A percentile compares a stretch with the other conserved stretches of the same genome.
Evolutionary conservation across 2,888 invertebrate genomes (phyloP).

Genomic region (Cryptocheilus praepositus): DNA sequence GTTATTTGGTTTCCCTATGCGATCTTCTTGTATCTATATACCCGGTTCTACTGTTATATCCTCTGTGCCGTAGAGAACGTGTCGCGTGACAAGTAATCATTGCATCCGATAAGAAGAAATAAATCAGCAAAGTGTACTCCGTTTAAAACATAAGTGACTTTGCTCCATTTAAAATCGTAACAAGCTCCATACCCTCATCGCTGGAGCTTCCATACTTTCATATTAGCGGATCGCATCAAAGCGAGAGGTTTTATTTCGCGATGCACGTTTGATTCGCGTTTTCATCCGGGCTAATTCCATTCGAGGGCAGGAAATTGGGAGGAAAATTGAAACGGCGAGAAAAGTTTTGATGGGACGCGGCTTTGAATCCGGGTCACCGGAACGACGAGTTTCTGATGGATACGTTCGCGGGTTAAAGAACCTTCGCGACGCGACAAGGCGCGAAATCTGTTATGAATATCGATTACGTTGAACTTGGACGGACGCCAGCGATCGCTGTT

Average conservation of each 20-base stretch:
- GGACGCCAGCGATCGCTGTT: conserved; percentile 27
- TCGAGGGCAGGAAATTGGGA: not conserved
- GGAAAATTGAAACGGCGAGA: not conserved
- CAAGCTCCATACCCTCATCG: no score
- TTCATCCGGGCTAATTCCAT: conserved; percentile 22
- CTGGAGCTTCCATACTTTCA: no score
- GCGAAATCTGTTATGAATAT: conserved; percentile 24
- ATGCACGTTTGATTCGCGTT: conserved; percentile 16
- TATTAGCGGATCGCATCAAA: no score
- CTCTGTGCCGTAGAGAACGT: no score
- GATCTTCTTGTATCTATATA: no score
- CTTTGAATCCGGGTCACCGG: conserved; percentile 1
- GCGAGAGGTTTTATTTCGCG: not conserved
- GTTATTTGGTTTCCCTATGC: no score
- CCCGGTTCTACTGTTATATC: no score
- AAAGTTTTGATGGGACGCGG: not conserved
- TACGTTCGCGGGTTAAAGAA: conserved; percentile 13
- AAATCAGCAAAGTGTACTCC: no score
- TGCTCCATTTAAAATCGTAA: no score
- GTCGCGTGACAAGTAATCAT: no score
- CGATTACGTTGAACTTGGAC: conserved; percentile 25
- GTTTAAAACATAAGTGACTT: no score
- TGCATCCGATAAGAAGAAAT: no score
- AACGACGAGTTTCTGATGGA: conserved; percentile 4
- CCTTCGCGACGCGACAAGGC: not conserved